Evolutionary conservation across 2,888 invertebrate genomes (phyloP).

Genomic region (Torymus aiolomorphi): DNA sequence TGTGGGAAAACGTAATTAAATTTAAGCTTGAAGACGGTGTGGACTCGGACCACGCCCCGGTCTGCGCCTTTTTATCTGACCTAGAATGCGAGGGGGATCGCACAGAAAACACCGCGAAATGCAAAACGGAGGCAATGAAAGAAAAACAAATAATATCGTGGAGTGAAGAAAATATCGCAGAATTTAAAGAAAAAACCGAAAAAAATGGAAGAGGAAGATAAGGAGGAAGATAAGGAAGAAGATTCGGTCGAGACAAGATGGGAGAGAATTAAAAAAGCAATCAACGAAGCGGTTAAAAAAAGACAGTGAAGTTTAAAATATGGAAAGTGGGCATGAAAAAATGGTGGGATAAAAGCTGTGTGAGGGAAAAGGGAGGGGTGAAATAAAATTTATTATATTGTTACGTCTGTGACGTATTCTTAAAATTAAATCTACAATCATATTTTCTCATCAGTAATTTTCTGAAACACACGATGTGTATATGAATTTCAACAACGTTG

Average conservation of each 20-base stretch:
- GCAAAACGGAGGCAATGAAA: no score
- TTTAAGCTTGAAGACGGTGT: background rate
- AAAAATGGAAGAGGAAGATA: background rate
- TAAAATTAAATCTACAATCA: no score
- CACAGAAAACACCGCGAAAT: background rate
- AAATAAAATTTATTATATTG: no score
- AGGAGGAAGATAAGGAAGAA: background rate
- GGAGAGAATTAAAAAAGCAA: background rate
- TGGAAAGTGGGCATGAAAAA: background rate
- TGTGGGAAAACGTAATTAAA: constrained; percentile 12
- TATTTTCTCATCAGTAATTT: no score
- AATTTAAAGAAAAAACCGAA: background rate
- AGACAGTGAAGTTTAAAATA: background rate
- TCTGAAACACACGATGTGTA: no score
- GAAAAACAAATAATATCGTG: background rate
- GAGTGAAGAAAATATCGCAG: background rate
- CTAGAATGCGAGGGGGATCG: background rate
- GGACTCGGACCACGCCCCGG: background rate
- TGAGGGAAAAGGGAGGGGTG: background rate
- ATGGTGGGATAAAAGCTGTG: constrained; percentile 3
- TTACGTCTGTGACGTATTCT: no score
- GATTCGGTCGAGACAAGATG: background rate
- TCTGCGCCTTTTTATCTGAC: background rate
- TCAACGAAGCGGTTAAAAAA: background rate
- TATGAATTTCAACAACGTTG: no score